Evolutionary conservation across 2,888 invertebrate genomes (phyloP).

Genomic region (Muscina levida): DNA sequence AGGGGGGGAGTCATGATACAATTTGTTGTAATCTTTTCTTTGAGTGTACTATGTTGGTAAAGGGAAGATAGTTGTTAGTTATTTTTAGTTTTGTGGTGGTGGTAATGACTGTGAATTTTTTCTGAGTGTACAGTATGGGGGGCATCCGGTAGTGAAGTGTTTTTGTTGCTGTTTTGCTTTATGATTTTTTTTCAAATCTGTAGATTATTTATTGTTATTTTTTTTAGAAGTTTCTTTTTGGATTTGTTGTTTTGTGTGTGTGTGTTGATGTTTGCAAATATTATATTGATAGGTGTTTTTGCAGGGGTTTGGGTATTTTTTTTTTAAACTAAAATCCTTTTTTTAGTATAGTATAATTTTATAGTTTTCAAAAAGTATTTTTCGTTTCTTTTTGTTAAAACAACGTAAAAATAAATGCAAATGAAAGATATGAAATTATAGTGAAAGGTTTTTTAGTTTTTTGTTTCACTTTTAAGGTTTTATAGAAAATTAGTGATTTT

Average conservation of each 20-base stretch:
- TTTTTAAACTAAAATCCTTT: too few species aligned
- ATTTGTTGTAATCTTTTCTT: conserved; percentile 15
- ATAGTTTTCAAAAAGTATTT: too few species aligned
- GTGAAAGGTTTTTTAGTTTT: conserved; percentile 52
- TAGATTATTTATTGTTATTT: conserved; percentile 23
- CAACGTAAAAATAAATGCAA: conserved; percentile 57
- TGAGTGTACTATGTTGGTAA: neutral
- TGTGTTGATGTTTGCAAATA: conserved; percentile 51
- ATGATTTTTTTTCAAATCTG: conserved; percentile 29
- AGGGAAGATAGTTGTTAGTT: conserved; percentile 7
- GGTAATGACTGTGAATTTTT: neutral
- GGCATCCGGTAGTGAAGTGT: neutral
- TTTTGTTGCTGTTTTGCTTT: conserved; percentile 35
- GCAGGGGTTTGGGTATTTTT: too few species aligned
- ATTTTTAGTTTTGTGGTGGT: neutral
- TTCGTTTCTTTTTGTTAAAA: conserved; percentile 69
- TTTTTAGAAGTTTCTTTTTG: conserved; percentile 12
- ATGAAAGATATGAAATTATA: conserved; percentile 58
- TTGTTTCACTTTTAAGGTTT: conserved; percentile 42
- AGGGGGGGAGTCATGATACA: conserved; percentile 8
- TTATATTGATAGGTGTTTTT: neutral
- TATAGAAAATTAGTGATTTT: conserved; percentile 67
- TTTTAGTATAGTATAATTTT: too few species aligned
- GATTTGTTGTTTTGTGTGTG: conserved; percentile 34
- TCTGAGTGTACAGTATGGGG: too few species aligned